Evolutionary conservation across 2,797 vertebrate species (phyloP), one percentile per base, ranked within the genome.

Genomic region (Acestrorhynchus altus): DNA sequence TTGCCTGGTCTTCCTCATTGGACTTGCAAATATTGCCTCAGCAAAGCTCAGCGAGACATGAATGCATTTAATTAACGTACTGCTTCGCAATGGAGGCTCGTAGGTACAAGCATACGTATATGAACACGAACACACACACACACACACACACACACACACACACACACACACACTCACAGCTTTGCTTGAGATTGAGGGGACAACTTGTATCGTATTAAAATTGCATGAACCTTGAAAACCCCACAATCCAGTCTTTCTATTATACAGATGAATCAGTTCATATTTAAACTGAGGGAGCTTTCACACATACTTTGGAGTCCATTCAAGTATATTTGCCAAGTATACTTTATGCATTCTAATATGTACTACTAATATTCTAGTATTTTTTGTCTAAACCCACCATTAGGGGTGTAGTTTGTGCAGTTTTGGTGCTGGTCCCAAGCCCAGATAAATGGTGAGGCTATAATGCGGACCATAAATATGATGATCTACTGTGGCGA

Each of bases 41-140:
- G 49, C 59, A 78, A 76, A 78, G 79, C 66, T 72, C 49, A n/a
- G 81, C 78, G 82, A 83, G 73, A 83, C 82, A 80, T 74, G 57
- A 80, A 67, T 78, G 68, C 75, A 69, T 72, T 85, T 75, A 78
- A 80, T 87, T 84, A 84, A 83, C 72, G 67, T 78, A 57, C 80
- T 51, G 46, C 63, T 56, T 77, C 44, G 56, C 52, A 40, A 74
- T 67, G 63, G 52, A 46, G 51, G 13, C 40, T 35, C 39, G 31
- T 72, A 66, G 64, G 66, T 49, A 46, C 42, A 74, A 10, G 44
- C 35, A 54, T 13, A 11, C 42, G 22, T 24, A 15, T 22, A 70
- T 20, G 24, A n/a, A n/a, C n/a, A n/a, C n/a, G n/a, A n/a, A n/a
- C 52, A 42, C 8, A 13, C 49, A 72, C 18, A 56, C 46, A 16